Percentiles rank a stretch among this genome's conserved stretches.
phyloP scores from a whole-genome alignment of 2,797 vertebrate species.

The Margarornis squamiger region DNA sequence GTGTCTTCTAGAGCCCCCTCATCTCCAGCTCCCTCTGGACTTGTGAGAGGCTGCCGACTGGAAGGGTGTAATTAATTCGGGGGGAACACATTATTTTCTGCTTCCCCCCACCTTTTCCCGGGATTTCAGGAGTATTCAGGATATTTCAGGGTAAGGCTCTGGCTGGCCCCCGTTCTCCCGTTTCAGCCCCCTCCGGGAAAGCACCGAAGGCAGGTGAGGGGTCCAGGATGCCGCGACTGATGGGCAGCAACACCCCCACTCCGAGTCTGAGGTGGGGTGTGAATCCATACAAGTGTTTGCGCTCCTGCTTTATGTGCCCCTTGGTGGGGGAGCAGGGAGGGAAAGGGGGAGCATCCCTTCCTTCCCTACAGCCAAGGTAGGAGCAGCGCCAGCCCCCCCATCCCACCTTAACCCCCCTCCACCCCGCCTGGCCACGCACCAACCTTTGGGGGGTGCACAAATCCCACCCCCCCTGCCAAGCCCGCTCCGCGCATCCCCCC shows the following conservation, averaged over 20 bases:
- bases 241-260: neutral
- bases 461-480: too few species aligned
- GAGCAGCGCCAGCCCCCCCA: neutral
- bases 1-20: neutral
- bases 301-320: neutral
- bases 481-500: neutral
- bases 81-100: neutral
- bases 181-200: neutral
- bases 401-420: neutral
- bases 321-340: neutral
- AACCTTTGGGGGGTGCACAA: neutral
- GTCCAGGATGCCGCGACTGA: rapidly evolving
- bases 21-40: neutral
- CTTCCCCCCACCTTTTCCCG: neutral
- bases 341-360: neutral
- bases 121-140: neutral
- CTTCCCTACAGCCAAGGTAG: neutral
- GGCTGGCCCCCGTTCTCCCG: neutral
- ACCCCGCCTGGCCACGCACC: rapidly evolving
- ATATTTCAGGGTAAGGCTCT: neutral
- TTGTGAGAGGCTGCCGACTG: too few species aligned
- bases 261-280: too few species aligned
- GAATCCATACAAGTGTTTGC: neutral
- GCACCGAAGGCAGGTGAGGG: neutral
- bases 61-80: neutral